Evolutionary conservation across 2,888 invertebrate species (phyloP), one percentile per base, ranked within the genome.

Genomic region (Drosophila colorata): DNA sequence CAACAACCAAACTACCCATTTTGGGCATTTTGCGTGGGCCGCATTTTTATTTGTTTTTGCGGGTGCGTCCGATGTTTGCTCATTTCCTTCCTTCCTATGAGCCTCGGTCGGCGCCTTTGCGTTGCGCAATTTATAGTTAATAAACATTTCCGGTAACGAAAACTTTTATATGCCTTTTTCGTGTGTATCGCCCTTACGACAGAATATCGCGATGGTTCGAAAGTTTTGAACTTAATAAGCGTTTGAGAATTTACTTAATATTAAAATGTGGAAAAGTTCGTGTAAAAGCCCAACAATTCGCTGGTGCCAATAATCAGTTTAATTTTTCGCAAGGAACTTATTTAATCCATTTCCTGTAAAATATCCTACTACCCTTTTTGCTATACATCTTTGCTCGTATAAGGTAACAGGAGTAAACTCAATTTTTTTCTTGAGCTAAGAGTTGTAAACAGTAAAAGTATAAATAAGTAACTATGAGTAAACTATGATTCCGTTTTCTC

Each of bases 51-150:
- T 83, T 83, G 84, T 68, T 69, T 70, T 75, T 72, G 82, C 65
- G 76, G 82, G 87, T 68, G 87, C 78, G 86, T 82, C 76, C 75
- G 61, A 81, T 87, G 85, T 85, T 87, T 85, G 80, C 74, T 71
- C 70, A 69, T 78, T 82, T 87, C 83, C 86, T 85, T 79, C 80
- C 86, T 80, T 73, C 78, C 83, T 59, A 46, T 59, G 57, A 56
- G 75, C 53, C n/a, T n/a, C 43, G 74, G 67, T 68, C 53, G 67
- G 37, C 61, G 63, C 67, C 69, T 65, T 64, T 61, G 70, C 74
- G 82, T 64, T 74, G 51, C 70, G 87, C 78, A 82, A 85, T 87
- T 85, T 79, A 78, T 83, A 85, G 80, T 85, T 87, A 83, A 87
- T 83, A 80, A 83, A 78, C 77, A 87, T 87, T 84, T 87, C 82